Conservation (phyloP, 92 coral and sea anemone genomes). For the Nematostella vectensis region DNA sequence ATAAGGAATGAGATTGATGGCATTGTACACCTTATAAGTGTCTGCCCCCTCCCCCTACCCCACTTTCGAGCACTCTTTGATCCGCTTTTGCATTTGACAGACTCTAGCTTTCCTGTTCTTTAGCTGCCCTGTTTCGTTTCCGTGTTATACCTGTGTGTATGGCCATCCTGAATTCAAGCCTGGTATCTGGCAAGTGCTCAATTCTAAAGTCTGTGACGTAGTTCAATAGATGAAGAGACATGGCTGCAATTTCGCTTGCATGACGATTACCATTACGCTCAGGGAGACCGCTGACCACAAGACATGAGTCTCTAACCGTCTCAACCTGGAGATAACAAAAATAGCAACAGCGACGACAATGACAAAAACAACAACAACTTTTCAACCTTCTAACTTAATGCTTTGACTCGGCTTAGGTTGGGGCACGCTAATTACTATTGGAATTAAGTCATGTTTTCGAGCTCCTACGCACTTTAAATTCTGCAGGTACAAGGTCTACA, state of each 20-base stretch:
- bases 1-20: no score
- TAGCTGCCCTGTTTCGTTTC: no score
- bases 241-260: conserved; percentile 76
- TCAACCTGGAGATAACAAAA: conserved; percentile 43
- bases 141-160: conserved; percentile 83
- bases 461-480: no score
- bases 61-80: no score
- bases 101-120: no score
- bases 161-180: conserved; percentile 64
- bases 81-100: no score
- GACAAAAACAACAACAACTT: background rate
- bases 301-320: conserved; percentile 69
- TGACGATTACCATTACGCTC: conserved; percentile 76
- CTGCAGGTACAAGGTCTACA: no score
- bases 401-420: no score
- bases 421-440: no score
- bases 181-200: conserved; percentile 50
- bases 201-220: conserved; percentile 62
- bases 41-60: no score
- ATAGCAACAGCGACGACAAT: background rate
- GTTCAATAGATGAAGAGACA: conserved; percentile 67
- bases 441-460: no score
- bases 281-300: conserved; percentile 86
- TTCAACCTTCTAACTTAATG: background rate
- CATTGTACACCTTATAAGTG: no score